These are phyloP conservation scores for Heliocidaris erythrogramma DNA, from an alignment of 35 echinoderm and acorn worm species.

Conservation along the genomic window DNA sequence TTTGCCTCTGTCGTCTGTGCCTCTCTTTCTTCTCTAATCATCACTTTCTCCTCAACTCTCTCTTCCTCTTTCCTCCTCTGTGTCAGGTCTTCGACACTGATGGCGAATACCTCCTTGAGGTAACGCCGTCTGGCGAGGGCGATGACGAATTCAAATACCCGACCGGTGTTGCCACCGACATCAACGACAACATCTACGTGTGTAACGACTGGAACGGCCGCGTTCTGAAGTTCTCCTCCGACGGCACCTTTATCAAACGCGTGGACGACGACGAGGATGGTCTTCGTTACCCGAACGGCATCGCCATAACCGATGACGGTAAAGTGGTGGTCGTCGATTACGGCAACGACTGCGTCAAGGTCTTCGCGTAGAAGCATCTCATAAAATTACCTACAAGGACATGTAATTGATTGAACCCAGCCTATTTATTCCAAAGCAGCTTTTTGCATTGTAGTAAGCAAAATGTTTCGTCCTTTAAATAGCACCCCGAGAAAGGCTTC, in stretches of 20 bases:
- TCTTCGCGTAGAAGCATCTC: slow-evolving; percentile 45
- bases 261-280: slow-evolving; percentile 85
- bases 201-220: slow-evolving; percentile 97
- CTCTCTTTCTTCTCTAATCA: background rate
- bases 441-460: background rate
- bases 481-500: background rate
- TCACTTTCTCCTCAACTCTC: background rate
- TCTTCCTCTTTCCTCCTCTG: background rate
- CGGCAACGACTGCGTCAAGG: slow-evolving; percentile 87
- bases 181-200: slow-evolving; percentile 85
- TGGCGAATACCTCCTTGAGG: slow-evolving; percentile 57
- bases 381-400: background rate
- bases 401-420: background rate
- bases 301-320: slow-evolving; percentile 73
- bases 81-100: slow-evolving; percentile 60
- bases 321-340: slow-evolving; percentile 87
- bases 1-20: background rate
- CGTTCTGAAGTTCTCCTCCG: slow-evolving; percentile 78
- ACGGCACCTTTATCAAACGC: slow-evolving; percentile 82
- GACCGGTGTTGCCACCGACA: slow-evolving; percentile 81
- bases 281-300: slow-evolving; percentile 84
- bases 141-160: slow-evolving; percentile 88
- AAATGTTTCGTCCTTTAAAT: background rate
- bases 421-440: background rate
- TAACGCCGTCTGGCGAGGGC: slow-evolving; percentile 63